Evolutionary conservation across 2,113 vertebrate genomes (phyloP), one percentile per base, ranked within the genome.

Genomic region (Pelvicachromis taeniatus): DNA sequence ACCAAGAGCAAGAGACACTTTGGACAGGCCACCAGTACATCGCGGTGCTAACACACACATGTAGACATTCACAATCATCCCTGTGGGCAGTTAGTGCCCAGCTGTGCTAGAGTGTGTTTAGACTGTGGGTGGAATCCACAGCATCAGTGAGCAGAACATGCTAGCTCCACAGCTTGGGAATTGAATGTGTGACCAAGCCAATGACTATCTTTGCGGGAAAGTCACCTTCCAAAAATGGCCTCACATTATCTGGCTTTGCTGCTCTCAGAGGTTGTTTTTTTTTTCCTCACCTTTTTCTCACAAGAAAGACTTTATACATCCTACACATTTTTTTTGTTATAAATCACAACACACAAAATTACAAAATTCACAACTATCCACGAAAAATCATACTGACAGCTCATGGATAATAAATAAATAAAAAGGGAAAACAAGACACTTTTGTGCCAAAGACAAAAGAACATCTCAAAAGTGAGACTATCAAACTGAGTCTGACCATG

Each of bases 11-110:
- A 40, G 83, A 87, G 90, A 93, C 88, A 89, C 33, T 87, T 85
- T 80, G 80, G 90, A 90, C 88, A 92, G 79, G 65, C 78, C 77
- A 91, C 77, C 81, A 10, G 83, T 86, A 79, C 81, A 52, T 82
- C 78, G 29, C 17, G 6, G 53, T 7, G 33, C 82, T 84, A 83
- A 87, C 77, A 58, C 59, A 54, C 35, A 78, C 14, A 63, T 56
- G 29, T 38, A 78, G 48, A 68, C 56, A 75, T 78, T 63, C 58
- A 52, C 79, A 50, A 52, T 58, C 75, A 80, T 80, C 52, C 80
- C 90, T 58, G 52, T 77, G 54, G 81, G 52, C 82, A 81, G 55
- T 68, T 17, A 23, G 16, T 45, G 50, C 31, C 78, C 50, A 82
- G 56, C 73, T 87, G 58, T 86, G 77, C 63, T 78, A 16, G 2